Conservation (phyloP, 2,888 invertebrate genomes). For the Ethmia dodecea region DNA sequence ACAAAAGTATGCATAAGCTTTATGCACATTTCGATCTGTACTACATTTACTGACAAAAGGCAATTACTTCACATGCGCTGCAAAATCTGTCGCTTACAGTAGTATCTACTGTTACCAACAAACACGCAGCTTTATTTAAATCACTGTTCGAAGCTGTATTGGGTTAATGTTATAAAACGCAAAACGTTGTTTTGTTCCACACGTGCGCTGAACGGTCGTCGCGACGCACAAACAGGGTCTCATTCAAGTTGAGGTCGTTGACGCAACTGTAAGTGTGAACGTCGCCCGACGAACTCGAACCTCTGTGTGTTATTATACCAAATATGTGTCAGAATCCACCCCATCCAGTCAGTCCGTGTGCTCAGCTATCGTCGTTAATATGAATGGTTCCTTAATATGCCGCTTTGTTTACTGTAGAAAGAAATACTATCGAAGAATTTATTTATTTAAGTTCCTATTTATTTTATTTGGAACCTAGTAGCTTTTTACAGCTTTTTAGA, state of each 20-base stretch:
- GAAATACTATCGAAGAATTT: no score
- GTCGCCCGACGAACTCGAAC: constrained; percentile 53
- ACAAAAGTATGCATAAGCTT: constrained; percentile 48
- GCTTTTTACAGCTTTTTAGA: constrained; percentile 18
- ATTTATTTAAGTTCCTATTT: not conserved
- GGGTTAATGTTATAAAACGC: constrained; percentile 29
- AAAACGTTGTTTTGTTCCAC: constrained; percentile 69
- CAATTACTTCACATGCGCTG: constrained; percentile 34
- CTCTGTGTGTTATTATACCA: constrained; percentile 67
- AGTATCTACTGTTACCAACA: constrained; percentile 21
- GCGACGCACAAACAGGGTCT: constrained; percentile 64
- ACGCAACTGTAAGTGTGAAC: constrained; percentile 79
- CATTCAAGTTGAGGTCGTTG: constrained; percentile 73
- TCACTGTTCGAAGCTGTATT: not conserved
- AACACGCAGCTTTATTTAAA: constrained; percentile 7
- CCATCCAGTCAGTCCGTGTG: constrained; percentile 53
- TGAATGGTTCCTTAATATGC: constrained; percentile 41
- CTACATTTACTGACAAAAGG: constrained; percentile 22
- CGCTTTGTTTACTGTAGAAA: constrained; percentile 38
- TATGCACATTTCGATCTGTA: constrained; percentile 35
- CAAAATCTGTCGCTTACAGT: constrained; percentile 45
- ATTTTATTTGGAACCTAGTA: constrained; percentile 14
- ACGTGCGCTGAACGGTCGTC: constrained; percentile 60
- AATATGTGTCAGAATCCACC: constrained; percentile 50
- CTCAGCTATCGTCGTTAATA: constrained; percentile 53